Base-by-base conservation (phyloP, 2,797 vertebrate genomes). In the Centroberyx gerrardi region DNA sequence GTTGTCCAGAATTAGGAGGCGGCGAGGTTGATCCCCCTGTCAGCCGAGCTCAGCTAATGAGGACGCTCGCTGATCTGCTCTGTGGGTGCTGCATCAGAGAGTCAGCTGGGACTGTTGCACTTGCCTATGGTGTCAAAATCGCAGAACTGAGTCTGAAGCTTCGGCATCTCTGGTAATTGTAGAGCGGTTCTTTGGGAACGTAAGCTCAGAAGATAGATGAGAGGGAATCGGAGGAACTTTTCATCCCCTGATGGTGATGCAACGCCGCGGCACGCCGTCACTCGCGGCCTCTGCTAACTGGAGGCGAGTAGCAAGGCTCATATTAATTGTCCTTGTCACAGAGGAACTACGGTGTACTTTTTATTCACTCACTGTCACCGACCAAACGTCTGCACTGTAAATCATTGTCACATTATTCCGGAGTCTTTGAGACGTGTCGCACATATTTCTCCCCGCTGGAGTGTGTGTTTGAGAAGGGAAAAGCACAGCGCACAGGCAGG, bases 291-390 rank as follows among this genome's bases (percentile, higher is more conserved):
- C 33, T 18, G 52, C 77, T 46, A 44, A 54, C 75, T 62, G 62
- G 61, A 66, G 70, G 51, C 67, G 75, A 70, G 78, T 72, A 44
- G 42, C 62, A 3, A 66, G 22, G 22, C 60, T 86, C 33, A 55
- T 81, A 86, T 86, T 87, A 87, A 92, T 87, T 87, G 85, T 77
- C 84, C 53, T 75, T 87, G 86, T 92, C 89, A 87, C 44, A 52
- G 81, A 75, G 69, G 85, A 85, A 80, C 65, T 81, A 74, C 28
- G 10, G 42, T 72, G 36, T 69, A 78, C 74, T 86, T 91, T 85
- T 62, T 54, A 49, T 87, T 87, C 82, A 61, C 72, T 89, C 83
- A 59, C 71, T 85, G 86, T 88, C 84, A 74, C 54, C 0, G 15
- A 44, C 44, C 52, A 15, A 78, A 81, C 59, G 62, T 58, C 63